Evolutionary conservation across 2,113 vertebrate species (phyloP), one percentile per base, ranked within the genome.

Genomic region (Dendropsophus ebraccatus): DNA sequence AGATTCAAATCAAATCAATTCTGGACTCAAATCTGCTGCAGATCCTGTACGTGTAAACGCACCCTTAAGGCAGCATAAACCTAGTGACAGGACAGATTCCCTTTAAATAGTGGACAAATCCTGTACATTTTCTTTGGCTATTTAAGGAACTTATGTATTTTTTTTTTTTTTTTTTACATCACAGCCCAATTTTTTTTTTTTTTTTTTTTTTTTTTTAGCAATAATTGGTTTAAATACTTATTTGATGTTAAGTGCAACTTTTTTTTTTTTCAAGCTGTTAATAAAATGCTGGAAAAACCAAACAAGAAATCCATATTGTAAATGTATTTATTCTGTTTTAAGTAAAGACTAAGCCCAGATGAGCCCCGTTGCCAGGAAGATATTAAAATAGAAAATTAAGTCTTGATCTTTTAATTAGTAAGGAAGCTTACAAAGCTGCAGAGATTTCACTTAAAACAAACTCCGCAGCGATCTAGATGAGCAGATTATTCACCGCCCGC

Each of bases 331-430:
- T 60, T 80, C 54, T 45, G n/a, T 81, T 81, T 80, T 80, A 81
- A 65, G 78, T 65, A 81, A 65, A 62, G 37, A 62, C 17, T 58
- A 35, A 56, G 52, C 5, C 11, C 13, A 7, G 65, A 54, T 21
- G 62, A 30, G 81, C 45, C 50, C 23, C 28, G 10, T 49, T 13
- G 5, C 17, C 62, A 82, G 19, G 21, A 47, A 70, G 45, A 70
- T 67, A 70, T 82, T 70, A 70, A 50, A 70, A 70, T 82, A 49
- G 32, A 69, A 82, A 70, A 81, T 70, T 30, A 70, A 52, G 49
- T 82, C 41, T 69, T 70, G 81, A 82, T 70, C 60, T 69, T 30
- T 82, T 82, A 82, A 82, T 82, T 52, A 82, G 62, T 70, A 52
- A 82, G 47, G 81, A 35, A 82, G 60, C 28, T 82, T 30, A 32